These are phyloP conservation scores for Acropora tenuis DNA, from an alignment of 64 coral and sea anemone genomes.

Conservation along the genomic window DNA sequence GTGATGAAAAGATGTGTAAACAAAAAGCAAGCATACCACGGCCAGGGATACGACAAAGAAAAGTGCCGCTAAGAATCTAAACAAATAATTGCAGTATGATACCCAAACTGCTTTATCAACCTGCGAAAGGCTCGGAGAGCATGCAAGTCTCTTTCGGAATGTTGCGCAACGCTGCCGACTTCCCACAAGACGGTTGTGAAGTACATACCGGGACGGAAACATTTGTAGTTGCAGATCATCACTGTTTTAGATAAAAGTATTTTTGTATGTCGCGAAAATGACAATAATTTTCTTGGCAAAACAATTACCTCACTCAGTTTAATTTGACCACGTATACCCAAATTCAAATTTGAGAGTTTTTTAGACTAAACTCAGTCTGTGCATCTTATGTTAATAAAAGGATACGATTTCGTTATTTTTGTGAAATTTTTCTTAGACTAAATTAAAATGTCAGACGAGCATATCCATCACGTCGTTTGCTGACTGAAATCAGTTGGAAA, in stretches of 20 bases:
- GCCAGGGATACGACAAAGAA: background rate
- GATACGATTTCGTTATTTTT: background rate
- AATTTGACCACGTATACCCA: slow-evolving; percentile 14
- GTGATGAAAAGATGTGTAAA: slow-evolving; percentile 40
- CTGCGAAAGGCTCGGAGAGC: background rate
- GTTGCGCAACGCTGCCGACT: too few species aligned
- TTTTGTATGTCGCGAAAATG: background rate
- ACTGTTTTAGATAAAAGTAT: slow-evolving; percentile 19
- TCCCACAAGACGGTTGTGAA: background rate
- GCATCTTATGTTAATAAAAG: background rate
- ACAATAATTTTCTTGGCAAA: slow-evolving; percentile 20
- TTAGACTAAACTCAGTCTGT: background rate
- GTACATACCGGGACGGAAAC: background rate
- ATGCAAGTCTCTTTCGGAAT: background rate
- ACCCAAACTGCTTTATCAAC: background rate
- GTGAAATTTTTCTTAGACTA: background rate
- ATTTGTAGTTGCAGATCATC: background rate
- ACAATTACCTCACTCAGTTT: background rate
- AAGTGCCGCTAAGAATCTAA: background rate
- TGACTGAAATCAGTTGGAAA: background rate
- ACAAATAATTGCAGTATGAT: background rate
- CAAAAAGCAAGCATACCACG: slow-evolving; percentile 5
- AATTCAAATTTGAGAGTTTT: background rate
- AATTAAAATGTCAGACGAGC: background rate
- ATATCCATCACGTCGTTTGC: background rate